Conservation (phyloP, 1,140 invertebrate genomes). For the Phocides pigmalion region DNA sequence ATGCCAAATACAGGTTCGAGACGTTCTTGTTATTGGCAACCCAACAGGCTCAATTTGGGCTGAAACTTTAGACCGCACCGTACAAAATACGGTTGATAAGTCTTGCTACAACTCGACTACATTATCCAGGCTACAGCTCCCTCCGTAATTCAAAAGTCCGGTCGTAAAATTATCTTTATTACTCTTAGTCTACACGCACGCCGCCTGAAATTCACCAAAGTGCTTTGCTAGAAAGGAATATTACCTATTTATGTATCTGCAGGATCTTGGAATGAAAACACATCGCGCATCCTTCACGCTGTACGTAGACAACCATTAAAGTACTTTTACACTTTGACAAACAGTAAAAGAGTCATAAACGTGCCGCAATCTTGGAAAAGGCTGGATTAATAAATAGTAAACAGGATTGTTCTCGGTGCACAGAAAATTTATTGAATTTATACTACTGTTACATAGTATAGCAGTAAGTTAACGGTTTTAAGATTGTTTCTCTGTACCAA, state of each 20-base stretch:
- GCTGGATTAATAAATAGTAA: slow-evolving; percentile 36
- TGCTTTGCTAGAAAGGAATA: slow-evolving; percentile 8
- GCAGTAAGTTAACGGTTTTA: too few species aligned
- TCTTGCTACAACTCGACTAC: slow-evolving; percentile 17
- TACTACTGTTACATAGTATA: background rate
- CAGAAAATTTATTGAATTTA: slow-evolving; percentile 32
- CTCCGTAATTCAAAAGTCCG: slow-evolving; percentile 20
- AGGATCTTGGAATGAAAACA: slow-evolving; percentile 4
- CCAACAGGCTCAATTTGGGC: slow-evolving; percentile 31
- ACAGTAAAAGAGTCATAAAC: slow-evolving; percentile 28
- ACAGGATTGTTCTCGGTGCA: slow-evolving; percentile 16
- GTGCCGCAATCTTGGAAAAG: slow-evolving; percentile 25
- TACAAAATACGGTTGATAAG: slow-evolving; percentile 36
- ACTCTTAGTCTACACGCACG: slow-evolving; percentile 7
- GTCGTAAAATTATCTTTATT: slow-evolving; percentile 28
- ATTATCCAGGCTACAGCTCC: slow-evolving; percentile 21
- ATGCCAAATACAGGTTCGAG: slow-evolving; percentile 39
- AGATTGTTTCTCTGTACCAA: too few species aligned
- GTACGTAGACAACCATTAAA: background rate
- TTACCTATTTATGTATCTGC: slow-evolving; percentile 14
- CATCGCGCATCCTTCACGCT: background rate
- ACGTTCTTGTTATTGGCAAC: slow-evolving; percentile 44
- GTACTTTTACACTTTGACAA: slow-evolving; percentile 16
- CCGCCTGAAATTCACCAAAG: background rate
- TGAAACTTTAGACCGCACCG: slow-evolving; percentile 39